A percentile compares a stretch with the other conserved stretches of the same genome.
Evolutionary conservation across 2,888 invertebrate species (phyloP).

Genomic region (Eulithis prunata): DNA sequence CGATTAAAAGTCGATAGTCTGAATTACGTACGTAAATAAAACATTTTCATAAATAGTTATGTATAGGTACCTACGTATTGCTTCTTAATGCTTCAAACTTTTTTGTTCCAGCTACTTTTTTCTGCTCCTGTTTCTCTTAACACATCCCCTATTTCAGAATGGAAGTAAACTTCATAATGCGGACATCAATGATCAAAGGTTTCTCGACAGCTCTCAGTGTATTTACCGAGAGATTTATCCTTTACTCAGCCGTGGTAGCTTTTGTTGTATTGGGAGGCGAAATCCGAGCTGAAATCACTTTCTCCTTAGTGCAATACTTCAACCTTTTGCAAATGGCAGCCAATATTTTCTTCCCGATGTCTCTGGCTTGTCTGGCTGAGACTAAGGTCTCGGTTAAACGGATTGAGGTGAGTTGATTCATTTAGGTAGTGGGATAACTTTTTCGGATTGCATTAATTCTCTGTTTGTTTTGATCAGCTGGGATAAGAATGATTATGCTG

Average conservation of each 20-base stretch:
- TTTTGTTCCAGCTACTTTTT: too few species aligned
- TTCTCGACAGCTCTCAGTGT: slow-evolving; percentile 88
- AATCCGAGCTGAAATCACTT: slow-evolving; percentile 87
- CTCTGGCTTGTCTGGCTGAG: slow-evolving; percentile 85
- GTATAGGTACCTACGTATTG: too few species aligned
- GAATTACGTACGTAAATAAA: too few species aligned
- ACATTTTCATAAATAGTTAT: too few species aligned
- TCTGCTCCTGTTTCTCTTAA: too few species aligned
- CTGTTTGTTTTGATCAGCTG: neutral
- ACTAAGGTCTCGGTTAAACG: slow-evolving; percentile 86
- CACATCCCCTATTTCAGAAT: slow-evolving; percentile 67
- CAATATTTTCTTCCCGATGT: slow-evolving; percentile 87
- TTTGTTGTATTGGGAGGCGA: slow-evolving; percentile 88
- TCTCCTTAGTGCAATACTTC: slow-evolving; percentile 91
- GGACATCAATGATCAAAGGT: slow-evolving; percentile 87
- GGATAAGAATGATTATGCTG: neutral
- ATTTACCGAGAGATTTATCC: slow-evolving; percentile 92
- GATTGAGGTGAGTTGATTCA: slow-evolving; percentile 79
- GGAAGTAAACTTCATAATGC: slow-evolving; percentile 88
- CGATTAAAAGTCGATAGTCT: too few species aligned
- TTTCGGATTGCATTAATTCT: neutral
- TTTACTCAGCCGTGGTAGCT: slow-evolving; percentile 91
- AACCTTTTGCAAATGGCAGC: slow-evolving; percentile 88
- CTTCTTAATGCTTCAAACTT: too few species aligned
- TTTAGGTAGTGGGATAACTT: neutral